A percentile compares a stretch with the other conserved stretches of the same genome.
Conservation (phyloP, 2,797 vertebrate genomes). For the Adrianichthys oophorus region DNA sequence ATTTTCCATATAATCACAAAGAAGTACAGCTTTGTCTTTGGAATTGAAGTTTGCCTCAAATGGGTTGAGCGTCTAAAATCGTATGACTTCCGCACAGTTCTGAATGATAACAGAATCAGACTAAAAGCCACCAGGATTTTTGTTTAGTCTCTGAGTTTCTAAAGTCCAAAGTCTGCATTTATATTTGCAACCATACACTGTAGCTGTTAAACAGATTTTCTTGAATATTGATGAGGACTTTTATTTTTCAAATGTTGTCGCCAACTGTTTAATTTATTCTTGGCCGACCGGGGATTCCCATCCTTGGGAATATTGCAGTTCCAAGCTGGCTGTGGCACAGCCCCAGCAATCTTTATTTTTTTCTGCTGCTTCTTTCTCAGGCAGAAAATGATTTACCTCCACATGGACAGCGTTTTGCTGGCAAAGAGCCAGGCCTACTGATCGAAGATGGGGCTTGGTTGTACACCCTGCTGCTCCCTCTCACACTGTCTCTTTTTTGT, state of each 20-base stretch:
- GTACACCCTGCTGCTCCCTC: conserved; percentile 48
- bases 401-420: conserved; percentile 67
- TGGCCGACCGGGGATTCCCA: conserved; percentile 75
- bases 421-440: conserved; percentile 67
- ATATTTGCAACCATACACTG: conserved; percentile 28
- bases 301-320: conserved; percentile 76
- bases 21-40: no score
- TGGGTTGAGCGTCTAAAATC: no score
- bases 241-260: conserved; percentile 51
- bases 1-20: no score
- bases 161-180: conserved; percentile 30
- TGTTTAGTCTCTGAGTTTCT: conserved; percentile 15
- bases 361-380: conserved; percentile 67
- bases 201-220: conserved; percentile 55
- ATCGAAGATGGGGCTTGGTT: conserved; percentile 65
- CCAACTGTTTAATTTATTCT: conserved; percentile 78
- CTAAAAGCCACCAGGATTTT: conserved; percentile 23
- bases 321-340: conserved; percentile 67
- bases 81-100: no score
- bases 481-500: conserved; percentile 26
- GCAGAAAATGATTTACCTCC: conserved; percentile 80
- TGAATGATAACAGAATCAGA: conserved; percentile 4
- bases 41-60: no score
- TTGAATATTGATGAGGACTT: conserved; percentile 76
- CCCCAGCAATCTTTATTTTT: conserved; percentile 60